Evolutionary conservation across 2,113 vertebrate species (phyloP).

Genomic region (Bos taurus): ARS-UCD2.0 NC_037344.1:6442501-6443000

Average conservation of each 20-base stretch:
- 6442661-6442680: background rate
- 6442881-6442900: background rate
- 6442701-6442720: background rate
- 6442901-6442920: background rate
- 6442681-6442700: background rate
- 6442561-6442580: background rate
- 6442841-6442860: background rate
- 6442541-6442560: background rate
- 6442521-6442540: background rate
- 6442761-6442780: background rate
- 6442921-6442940: background rate
- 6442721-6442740: background rate
- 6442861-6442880: background rate
- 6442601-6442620: background rate
- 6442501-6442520: background rate
- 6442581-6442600: background rate
- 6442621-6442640: background rate
- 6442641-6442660: background rate
- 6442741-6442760: background rate
- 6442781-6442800: background rate
- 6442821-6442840: background rate
- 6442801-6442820: background rate
- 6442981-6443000: background rate
- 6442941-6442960: background rate
- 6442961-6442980: background rate